These are phyloP conservation scores for Chrysopilus asiliformis DNA, from an alignment of 2,888 invertebrate species.

Conservation along the genomic window DNA sequence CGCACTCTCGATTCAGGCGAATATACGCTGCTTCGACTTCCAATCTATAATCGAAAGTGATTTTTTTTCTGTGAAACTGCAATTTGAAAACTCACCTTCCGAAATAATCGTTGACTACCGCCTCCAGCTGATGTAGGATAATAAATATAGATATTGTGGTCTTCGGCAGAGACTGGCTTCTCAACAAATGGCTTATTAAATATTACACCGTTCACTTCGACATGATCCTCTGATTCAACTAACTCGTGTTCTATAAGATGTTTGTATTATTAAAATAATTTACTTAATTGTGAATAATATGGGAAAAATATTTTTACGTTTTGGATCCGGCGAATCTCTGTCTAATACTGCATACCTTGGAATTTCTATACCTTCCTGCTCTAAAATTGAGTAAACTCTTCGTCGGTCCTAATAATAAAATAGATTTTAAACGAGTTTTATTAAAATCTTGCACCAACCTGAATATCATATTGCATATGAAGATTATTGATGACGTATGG, in stretches of 20 bases:
- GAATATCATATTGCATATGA: conserved; percentile 96
- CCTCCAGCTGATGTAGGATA: conserved; percentile 98
- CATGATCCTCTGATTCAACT: conserved; percentile 92
- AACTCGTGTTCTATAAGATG: conserved; percentile 64
- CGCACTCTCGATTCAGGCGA: conserved; percentile 92
- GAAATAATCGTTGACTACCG: conserved; percentile 91
- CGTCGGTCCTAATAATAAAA: conserved; percentile 57
- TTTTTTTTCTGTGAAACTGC: neutral
- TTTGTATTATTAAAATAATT: conserved; percentile 1
- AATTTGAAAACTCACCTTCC: conserved; percentile 67
- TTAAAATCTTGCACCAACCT: conserved; percentile 39
- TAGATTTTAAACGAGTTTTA: neutral
- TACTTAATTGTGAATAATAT: neutral
- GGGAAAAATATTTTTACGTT: conserved; percentile 44
- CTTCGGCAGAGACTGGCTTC: conserved; percentile 98
- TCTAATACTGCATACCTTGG: conserved; percentile 95
- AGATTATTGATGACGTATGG: conserved; percentile 98
- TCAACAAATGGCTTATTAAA: conserved; percentile 99
- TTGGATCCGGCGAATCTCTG: conserved; percentile 82
- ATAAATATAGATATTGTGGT: conserved; percentile 99
- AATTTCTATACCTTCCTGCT: conserved; percentile 91
- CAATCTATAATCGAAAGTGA: conserved; percentile 51
- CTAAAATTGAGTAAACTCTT: conserved; percentile 88
- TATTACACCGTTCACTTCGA: conserved; percentile 87
- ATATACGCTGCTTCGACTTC: conserved; percentile 96